A percentile compares a stretch with the other conserved stretches of the same genome.
phyloP scores from a whole-genome alignment of 2,113 vertebrate genomes.

The Capra hircus region DNA sequence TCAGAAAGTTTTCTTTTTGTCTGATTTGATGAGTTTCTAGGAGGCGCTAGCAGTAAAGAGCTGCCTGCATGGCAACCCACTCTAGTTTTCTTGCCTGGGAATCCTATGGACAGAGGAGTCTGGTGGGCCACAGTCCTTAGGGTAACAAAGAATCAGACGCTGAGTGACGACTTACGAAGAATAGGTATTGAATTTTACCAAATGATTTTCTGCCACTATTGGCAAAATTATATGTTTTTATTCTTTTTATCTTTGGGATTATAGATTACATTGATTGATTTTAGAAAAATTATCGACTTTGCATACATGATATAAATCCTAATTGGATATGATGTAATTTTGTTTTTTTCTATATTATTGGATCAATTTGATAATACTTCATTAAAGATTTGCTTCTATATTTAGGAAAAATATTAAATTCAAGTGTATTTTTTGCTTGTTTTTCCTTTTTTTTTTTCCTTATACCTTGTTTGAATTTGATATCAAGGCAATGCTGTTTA shows the following conservation, averaged over 20 bases:
- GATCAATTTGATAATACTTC: neutral
- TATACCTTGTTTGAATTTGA: neutral
- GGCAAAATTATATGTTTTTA: neutral
- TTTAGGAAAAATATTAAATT: neutral
- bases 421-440: neutral
- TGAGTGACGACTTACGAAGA: neutral
- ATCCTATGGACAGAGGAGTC: neutral
- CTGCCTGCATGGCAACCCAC: neutral
- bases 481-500: neutral
- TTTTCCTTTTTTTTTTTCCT: neutral
- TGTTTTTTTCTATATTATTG: neutral
- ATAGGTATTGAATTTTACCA: neutral
- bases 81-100: neutral
- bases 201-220: neutral
- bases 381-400: neutral
- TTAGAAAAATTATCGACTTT: neutral
- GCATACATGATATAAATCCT: neutral
- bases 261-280: neutral
- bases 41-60: neutral
- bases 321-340: neutral
- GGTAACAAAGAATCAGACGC: neutral
- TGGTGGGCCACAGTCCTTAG: neutral
- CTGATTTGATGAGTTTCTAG: neutral
- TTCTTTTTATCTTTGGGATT: neutral
- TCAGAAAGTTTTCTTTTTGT: neutral